Evolutionary conservation across 2,113 vertebrate species (phyloP), one percentile per base, ranked within the genome.

Genomic region (Chroicocephalus ridibundus): DNA sequence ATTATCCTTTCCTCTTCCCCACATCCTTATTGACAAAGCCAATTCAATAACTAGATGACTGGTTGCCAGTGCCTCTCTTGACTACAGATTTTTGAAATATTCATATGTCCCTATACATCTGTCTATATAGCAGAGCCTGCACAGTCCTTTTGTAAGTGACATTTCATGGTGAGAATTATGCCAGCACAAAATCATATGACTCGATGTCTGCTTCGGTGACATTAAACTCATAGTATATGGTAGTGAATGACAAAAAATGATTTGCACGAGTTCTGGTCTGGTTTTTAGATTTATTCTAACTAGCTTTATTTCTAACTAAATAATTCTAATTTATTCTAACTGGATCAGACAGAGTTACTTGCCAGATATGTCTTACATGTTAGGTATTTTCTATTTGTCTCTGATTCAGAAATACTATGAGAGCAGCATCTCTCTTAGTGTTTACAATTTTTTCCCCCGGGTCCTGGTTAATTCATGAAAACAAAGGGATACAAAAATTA

Each of bases 1-100:
- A 95, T 95, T 96, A 96, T 85, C 82, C 93, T 96, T 96, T 94
- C 86, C 94, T 95, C 88, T 97, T 86, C 69, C 36, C 83, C 86
- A 91, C 80, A 95, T 97, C 96, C 97, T 96, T 95, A 94, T 81
- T 94, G 90, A 97, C 89, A 96, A 94, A 95, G 95, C 81, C 94
- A 85, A 96, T 95, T 96, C 93, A 97, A 92, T 96, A 97, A 97
- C 92, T 94, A 96, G 84, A 95, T 95, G 96, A 96, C 93, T 96
- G 94, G 92, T 96, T 97, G 96, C 96, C 96, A 96, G 93, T 97
- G 84, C 93, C 85, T 96, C 94, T 96, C 95, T 96, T 94, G 86
- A 97, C 94, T 97, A 92, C 94, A 97, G 96, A 97, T 95, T 97
- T 96, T 42, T 96, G 92, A 97, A 92, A 94, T 96, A 93, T 96